Conservation (phyloP, 2,888 invertebrate genomes). For the Entomobrya multifasciata region DNA sequence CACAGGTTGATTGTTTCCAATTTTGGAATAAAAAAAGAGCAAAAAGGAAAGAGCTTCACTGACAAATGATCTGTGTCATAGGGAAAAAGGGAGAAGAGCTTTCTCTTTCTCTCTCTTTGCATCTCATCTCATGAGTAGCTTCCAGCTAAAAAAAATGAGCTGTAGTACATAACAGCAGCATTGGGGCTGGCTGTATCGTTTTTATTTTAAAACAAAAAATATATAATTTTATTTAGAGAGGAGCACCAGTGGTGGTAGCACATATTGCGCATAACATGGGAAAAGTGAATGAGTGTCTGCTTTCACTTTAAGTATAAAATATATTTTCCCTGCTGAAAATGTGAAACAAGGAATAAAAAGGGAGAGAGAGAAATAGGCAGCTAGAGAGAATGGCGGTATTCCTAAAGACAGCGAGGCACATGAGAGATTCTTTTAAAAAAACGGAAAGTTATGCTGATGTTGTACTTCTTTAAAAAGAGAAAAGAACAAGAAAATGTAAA, state of each 20-base stretch:
- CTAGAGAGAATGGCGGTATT: too few species aligned
- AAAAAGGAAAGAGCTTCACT: slow-evolving; percentile 16
- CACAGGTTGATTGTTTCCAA: slow-evolving; percentile 37
- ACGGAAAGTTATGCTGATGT: neutral
- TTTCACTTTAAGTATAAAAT: too few species aligned
- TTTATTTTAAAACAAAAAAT: neutral
- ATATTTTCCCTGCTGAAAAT: too few species aligned
- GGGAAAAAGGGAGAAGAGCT: slow-evolving; percentile 1
- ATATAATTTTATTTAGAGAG: slow-evolving; percentile 5
- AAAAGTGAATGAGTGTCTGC: too few species aligned
- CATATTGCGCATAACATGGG: neutral
- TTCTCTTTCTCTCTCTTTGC: neutral
- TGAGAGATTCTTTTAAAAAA: neutral
- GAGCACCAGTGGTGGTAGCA: neutral
- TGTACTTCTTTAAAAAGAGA: neutral
- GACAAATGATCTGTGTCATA: slow-evolving; percentile 56
- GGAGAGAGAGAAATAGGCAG: too few species aligned
- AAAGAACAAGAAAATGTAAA: neutral
- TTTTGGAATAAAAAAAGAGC: neutral
- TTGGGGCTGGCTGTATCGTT: neutral
- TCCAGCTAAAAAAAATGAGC: slow-evolving; percentile 5
- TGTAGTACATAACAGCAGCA: neutral
- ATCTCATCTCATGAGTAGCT: slow-evolving; percentile 33
- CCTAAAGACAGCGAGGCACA: too few species aligned
- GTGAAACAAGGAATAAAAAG: too few species aligned